Evolutionary conservation across 35 echinoderm and acorn worm species (phyloP), one percentile per base, ranked within the genome.

Genomic region (Ophioderma brevispina): DNA sequence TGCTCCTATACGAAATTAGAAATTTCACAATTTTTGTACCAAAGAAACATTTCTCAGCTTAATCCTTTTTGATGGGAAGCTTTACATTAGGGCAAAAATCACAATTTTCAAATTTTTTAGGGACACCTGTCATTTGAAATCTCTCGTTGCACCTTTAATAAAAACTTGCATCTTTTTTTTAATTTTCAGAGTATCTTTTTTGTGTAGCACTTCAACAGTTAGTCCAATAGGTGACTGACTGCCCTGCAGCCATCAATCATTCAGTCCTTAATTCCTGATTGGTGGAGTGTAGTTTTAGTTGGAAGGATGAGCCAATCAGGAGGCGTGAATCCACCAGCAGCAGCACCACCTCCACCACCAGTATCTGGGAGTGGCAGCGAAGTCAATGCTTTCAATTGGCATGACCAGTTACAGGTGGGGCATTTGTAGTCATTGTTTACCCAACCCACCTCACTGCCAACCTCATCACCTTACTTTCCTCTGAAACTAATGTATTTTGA

Each of bases 201-300:
- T 70, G 28, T 13, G 23, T 70, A 70, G 59, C 59, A 70, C 1
- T 1, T 25, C 59, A 70, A 2, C 59, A 70, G 59, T 70, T 70
- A 70, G 59, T 70, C 59, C 10, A 25, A 25, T 70, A 70, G 59
- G 15, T 70, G 59, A 70, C 59, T 70, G 28, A 70, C 59, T 70
- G 59, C 28, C 17, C 59, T 4, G 10, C 59, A 70, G 4, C 5
- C 59, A 70, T 70, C 59, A 18, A 70, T 70, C 59, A 70, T 70
- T 70, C 28, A 25, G 59, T 30, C 59, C 59, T 70, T 70, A 8
- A 70, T 70, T 13, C 28, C 59, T 70, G 59, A 70, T 70, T 70
- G 59, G 59, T 70, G 59, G 59, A 70, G 59, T 15, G 59, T 70
- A 70, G 59, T 70, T 25, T 70, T 70, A 70, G 59, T 70, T 70